Evolutionary conservation across 1,140 invertebrate genomes (phyloP), one percentile per base, ranked within the genome.

Genomic region (Halictus rubicundus): DNA sequence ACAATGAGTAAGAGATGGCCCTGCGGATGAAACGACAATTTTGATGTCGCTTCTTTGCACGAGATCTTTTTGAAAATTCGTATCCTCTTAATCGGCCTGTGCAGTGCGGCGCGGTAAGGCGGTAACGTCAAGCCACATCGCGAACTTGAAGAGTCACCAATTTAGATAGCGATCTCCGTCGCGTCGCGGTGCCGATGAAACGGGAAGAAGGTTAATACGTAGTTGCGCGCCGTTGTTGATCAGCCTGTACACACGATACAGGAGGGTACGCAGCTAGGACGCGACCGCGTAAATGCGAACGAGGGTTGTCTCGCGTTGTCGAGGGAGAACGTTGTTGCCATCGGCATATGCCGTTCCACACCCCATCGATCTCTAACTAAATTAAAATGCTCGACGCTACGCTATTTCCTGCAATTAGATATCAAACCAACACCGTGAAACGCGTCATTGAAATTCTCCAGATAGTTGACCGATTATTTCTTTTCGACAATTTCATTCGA

Each of bases 141-240:
- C n/a, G n/a, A n/a, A n/a, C n/a, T n/a, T n/a, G n/a, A n/a, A n/a
- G n/a, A 49, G 5, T 60, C 82, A 65, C 60, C 75, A 66, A 73
- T 72, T 76, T 70, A 65, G 63, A 46, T 61, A 77, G 46, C 21
- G 72, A 84, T 84, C 78, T 81, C 54, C n/a, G n/a, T n/a, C n/a
- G n/a, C 61, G 25, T 19, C 49, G 16, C 39, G 68, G 73, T 71
- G 81, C 75, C 54, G 78, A 81, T 73, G 73, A 84, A 77, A 73
- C 69, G 60, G 71, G 46, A 80, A 46, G 82, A 64, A 0, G 7
- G 73, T 68, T 86, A 86, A 82, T 86, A 85, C n/a, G 85, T 85
- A 86, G 68, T 66, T 52, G 3, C 39, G 1, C 46, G 61, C n/a
- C 84, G 77, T 85, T 80, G 74, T 82, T 82, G 76, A 77, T 85